These are phyloP conservation scores for Denticeps clupeoides DNA, from an alignment of 2,797 vertebrate genomes.

Conservation along the genomic window DNA sequence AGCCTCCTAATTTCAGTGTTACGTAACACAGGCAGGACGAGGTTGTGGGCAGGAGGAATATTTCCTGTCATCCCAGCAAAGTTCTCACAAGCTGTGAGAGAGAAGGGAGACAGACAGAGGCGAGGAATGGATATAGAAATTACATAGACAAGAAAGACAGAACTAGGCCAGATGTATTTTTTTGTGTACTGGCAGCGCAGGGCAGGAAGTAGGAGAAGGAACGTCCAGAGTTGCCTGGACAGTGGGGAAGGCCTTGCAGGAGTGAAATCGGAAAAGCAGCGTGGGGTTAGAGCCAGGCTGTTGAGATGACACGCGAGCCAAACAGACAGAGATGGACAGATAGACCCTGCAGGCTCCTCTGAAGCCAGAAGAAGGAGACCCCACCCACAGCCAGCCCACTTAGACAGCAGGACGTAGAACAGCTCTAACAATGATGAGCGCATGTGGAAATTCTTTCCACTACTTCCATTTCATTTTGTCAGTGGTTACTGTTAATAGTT, in stretches of 20 bases:
- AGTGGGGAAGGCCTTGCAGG: conserved; percentile 18
- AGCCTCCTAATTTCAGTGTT: no score
- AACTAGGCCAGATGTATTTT: conserved; percentile 54
- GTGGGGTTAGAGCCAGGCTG: conserved; percentile 12
- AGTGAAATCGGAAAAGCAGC: conserved; percentile 24
- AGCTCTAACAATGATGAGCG: no score
- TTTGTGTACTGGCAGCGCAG: conserved; percentile 24
- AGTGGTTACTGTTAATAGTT: no score
- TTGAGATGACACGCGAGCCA: conserved; percentile 5
- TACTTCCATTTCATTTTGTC: no score
- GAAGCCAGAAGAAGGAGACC: neutral
- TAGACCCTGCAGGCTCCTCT: neutral
- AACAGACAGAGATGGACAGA: conserved; percentile 11
- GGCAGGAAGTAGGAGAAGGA: conserved; percentile 27
- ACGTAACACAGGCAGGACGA: no score
- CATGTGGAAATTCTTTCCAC: no score
- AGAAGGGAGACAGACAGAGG: conserved; percentile 8
- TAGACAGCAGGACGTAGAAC: neutral
- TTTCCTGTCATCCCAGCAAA: conserved; percentile 50
- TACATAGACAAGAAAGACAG: conserved; percentile 41
- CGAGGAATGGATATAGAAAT: conserved; percentile 18
- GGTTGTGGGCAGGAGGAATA: conserved; percentile 42
- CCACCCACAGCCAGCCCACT: neutral
- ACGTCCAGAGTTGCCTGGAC: conserved; percentile 16
- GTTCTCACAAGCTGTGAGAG: conserved; percentile 40